Base-by-base conservation (phyloP, 1,140 invertebrate species). In the Tetramorium alpestre region DNA sequence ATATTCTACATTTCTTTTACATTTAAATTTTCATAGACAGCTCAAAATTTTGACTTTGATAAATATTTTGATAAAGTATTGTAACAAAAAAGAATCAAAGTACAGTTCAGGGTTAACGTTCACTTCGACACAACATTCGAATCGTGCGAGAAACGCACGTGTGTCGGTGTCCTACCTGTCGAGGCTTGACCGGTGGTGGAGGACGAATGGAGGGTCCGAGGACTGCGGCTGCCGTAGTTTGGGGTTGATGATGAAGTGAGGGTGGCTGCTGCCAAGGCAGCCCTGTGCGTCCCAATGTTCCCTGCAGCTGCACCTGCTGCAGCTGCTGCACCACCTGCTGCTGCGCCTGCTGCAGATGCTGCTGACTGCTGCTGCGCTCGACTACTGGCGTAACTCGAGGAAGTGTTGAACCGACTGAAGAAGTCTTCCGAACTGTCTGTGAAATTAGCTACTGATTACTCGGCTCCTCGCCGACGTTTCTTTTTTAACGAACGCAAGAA, bases 161-260 rank as follows among this genome's bases (percentile, higher is more conserved):
- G 3, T 18, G n/a, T 33, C 38, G 16, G 16, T 33, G 33, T 62
- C 88, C 54, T 90, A 95, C 97, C 97, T 97, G 97, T 95, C 96
- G 97, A 95, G 97, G 97, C 95, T 96, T 97, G 96, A 96, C 96
- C 94, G 95, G 96, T 96, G 96, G 96, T 96, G 96, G 96, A 96
- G 96, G 97, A 96, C 96, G 96, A 96, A 96, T 96, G 96, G 96
- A 96, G 95, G 96, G 93, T 94, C 94, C 96, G 96, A 95, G 96
- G 69, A 93, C 96, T 96, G 92, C 96, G 95, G 94, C 95, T 95
- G 92, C 96, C 96, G 92, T 93, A 94, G 88, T 93, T 91, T 78
- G 93, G 90, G 93, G 92, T 90, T 93, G 95, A 93, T 93, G 94
- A 95, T 94, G 94, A 95, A 92, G 94, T 93, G 94, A 95, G 95